Conservation (phyloP, 2,888 invertebrate species). For the Lepidochitona cinerea region DNA sequence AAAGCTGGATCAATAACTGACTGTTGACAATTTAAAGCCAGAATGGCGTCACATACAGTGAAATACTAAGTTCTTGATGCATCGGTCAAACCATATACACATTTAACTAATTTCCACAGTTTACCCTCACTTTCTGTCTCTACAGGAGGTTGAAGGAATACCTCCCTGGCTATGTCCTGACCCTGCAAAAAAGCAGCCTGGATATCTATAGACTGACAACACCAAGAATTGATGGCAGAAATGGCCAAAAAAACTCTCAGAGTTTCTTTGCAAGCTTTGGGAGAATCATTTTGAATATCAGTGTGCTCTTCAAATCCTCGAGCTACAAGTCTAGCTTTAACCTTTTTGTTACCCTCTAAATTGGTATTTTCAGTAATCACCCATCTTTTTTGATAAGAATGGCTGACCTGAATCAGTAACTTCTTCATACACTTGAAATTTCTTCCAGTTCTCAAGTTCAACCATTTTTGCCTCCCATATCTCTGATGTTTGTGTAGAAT, state of each 20-base stretch:
- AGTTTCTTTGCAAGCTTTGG: slow-evolving; percentile 8
- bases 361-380: not conserved
- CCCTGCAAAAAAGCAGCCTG: slow-evolving; percentile 17
- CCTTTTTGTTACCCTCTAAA: not conserved
- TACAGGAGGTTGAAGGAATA: slow-evolving; percentile 11
- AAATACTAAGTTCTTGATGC: slow-evolving; percentile 20
- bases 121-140: not conserved
- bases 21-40: slow-evolving; percentile 12
- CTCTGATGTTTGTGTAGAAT: not conserved
- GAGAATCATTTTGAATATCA: slow-evolving; percentile 7
- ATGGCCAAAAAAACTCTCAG: slow-evolving; percentile 10
- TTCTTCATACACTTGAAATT: slow-evolving; percentile 1
- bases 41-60: slow-evolving; percentile 25
- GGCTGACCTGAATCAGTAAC: not conserved
- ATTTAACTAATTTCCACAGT: slow-evolving; percentile 17
- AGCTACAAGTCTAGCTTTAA: slow-evolving; percentile 21
- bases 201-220: slow-evolving; percentile 16
- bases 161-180: slow-evolving; percentile 6
- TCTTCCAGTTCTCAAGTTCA: slow-evolving; percentile 5
- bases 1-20: slow-evolving; percentile 30
- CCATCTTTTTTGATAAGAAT: not conserved
- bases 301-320: slow-evolving; percentile 18
- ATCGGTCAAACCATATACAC: slow-evolving; percentile 20
- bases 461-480: not conserved
- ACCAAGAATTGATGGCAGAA: not conserved